Evolutionary conservation across 2,113 vertebrate genomes (phyloP).

Genomic region (Carassius auratus): DNA sequence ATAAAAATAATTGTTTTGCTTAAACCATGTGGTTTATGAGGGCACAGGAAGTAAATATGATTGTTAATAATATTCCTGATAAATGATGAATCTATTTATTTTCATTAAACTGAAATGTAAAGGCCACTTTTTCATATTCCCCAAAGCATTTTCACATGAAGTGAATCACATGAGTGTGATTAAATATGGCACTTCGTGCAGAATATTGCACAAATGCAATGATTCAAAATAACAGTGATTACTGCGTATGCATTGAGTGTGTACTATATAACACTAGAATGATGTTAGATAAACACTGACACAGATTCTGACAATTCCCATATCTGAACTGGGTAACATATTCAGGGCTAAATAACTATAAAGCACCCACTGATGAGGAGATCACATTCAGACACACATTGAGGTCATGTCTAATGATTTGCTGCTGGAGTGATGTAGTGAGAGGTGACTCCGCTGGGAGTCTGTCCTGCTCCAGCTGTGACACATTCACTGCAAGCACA

Average conservation of each 20-base stretch:
- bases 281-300: background rate
- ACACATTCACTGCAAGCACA: background rate
- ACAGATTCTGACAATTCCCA: background rate
- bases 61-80: background rate
- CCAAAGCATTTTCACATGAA: background rate
- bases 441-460: background rate
- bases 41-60: background rate
- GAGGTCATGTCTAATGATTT: background rate
- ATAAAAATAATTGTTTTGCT: no score
- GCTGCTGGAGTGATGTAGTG: background rate
- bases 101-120: background rate
- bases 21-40: background rate
- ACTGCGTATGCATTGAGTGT: background rate
- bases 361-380: background rate
- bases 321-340: background rate
- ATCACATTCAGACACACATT: background rate
- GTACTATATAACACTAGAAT: background rate
- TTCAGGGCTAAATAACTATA: background rate
- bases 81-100: background rate
- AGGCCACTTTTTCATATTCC: background rate
- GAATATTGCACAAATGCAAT: background rate
- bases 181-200: background rate
- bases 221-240: background rate
- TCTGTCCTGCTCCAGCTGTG: slow-evolving; percentile 17
- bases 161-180: background rate